phyloP scores from a whole-genome alignment of 2,888 invertebrate species.

The Pachydiplax longipennis region DNA sequence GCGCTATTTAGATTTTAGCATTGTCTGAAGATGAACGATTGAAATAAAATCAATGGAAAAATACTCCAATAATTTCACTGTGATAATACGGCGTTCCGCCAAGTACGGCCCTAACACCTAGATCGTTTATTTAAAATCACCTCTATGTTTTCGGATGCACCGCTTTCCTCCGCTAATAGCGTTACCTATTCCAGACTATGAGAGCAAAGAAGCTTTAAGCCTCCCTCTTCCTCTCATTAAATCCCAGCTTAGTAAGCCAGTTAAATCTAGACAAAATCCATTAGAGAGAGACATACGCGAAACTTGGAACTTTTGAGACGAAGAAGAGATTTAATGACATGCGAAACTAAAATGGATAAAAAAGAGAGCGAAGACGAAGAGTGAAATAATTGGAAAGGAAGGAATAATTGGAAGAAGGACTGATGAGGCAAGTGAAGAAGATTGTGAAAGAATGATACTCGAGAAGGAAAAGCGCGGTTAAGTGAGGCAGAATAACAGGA shows the following conservation, averaged over 20 bases:
- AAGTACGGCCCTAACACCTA: too few relatives aligned
- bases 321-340: neutral
- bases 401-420: neutral
- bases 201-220: neutral
- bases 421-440: neutral
- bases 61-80: too few relatives aligned
- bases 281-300: neutral
- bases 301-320: neutral
- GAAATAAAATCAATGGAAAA: too few relatives aligned
- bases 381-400: neutral
- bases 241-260: neutral
- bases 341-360: neutral
- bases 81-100: too few relatives aligned
- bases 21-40: too few relatives aligned
- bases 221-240: neutral
- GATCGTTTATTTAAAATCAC: too few relatives aligned
- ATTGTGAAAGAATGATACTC: neutral
- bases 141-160: too few relatives aligned
- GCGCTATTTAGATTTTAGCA: too few relatives aligned
- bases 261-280: neutral
- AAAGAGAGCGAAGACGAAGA: neutral
- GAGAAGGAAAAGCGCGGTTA: neutral
- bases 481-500: neutral
- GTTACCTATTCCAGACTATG: too few relatives aligned
- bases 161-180: too few relatives aligned